Percentiles rank a stretch among this genome's conserved stretches.
phyloP scores from a whole-genome alignment of 1,140 invertebrate species.

The Globodera rostochiensis region DNA sequence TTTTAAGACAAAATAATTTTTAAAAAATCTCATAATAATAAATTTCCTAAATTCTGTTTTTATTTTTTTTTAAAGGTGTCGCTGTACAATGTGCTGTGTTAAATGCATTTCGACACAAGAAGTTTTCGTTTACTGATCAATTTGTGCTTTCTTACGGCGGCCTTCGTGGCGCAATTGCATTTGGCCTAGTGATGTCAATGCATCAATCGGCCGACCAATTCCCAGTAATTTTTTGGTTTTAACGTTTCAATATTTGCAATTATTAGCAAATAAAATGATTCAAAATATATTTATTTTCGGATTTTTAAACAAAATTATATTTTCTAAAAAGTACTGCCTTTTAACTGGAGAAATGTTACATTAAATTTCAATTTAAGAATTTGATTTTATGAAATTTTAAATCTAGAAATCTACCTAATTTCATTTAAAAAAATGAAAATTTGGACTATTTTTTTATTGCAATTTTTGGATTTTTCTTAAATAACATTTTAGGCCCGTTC shows the following conservation, averaged over 20 bases:
- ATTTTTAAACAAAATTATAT: too few relatives aligned
- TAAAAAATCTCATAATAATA: not conserved
- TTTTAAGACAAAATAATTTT: not conserved
- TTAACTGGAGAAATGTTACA: too few relatives aligned
- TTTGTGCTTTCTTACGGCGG: conserved; percentile 64
- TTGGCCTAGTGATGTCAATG: conserved; percentile 66
- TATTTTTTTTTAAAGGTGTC: conserved; percentile 42
- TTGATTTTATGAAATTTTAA: conserved; percentile 27
- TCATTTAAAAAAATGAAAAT: conserved; percentile 33
- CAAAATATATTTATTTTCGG: too few relatives aligned
- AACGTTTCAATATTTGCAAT: too few relatives aligned
- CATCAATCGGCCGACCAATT: conserved; percentile 64
- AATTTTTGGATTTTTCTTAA: not conserved
- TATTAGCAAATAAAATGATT: too few relatives aligned
- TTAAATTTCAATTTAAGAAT: too few relatives aligned
- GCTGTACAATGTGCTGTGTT: conserved; percentile 58
- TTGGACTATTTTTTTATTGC: too few relatives aligned
- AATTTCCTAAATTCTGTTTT: not conserved
- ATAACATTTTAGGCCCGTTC: not conserved
- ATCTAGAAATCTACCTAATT: conserved; percentile 62
- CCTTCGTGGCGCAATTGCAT: conserved; percentile 49
- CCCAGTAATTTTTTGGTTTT: not conserved
- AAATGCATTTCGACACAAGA: conserved; percentile 64
- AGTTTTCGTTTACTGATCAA: conserved; percentile 67
- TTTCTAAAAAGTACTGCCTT: too few relatives aligned